Base-by-base conservation (phyloP, 2,797 vertebrate species). In the Enteromius mattozi region DNA sequence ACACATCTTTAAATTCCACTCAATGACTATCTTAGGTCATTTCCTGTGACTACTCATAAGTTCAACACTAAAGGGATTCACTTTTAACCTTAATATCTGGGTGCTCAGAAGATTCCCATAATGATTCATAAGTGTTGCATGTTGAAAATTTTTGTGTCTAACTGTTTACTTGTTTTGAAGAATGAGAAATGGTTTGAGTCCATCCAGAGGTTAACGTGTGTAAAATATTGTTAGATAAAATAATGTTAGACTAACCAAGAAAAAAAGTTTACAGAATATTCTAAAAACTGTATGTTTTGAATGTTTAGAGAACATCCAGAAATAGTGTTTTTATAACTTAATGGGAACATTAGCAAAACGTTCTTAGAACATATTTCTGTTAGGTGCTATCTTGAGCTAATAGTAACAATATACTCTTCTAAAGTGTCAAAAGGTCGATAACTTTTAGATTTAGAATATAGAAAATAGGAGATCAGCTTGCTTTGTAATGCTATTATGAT, bases 161-260 rank as follows among this genome's bases (percentile, higher is more conserved):
- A 24, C 5, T 14, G 9, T 63, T 65, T 65, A 24, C 24, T 65
- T 66, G 59, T 45, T 61, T 27, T n/a, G 35, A 54, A 56, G 66
- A 80, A 70, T 80, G 49, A 35, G 37, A 40, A 72, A 61, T 74
- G 80, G n/a, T 56, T 71, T 81, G 12, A 61, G 17, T 35, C 40
- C 24, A 54, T n/a, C 54, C 56, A 82, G 69, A 49, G 19, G 42
- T 12, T 33, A 33, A 65, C 33, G n/a, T 59, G 27, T 24, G 56
- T 24, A 59, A 24, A 24, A 59, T 59, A 27, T 27, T 27, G 27
- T 27, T 27, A 27, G 27, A 27, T 27, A 27, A 27, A 27, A 27
- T 27, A 27, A 33, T 3, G 0, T 33, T 33, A 17, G 3, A 33
- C 33, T 65, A 35, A 33, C 27, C 27, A 75, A n/a, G 10, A 35